Evolutionary conservation across 2,888 invertebrate genomes (phyloP).

Genomic region (Pristionchus maxplancki): DNA sequence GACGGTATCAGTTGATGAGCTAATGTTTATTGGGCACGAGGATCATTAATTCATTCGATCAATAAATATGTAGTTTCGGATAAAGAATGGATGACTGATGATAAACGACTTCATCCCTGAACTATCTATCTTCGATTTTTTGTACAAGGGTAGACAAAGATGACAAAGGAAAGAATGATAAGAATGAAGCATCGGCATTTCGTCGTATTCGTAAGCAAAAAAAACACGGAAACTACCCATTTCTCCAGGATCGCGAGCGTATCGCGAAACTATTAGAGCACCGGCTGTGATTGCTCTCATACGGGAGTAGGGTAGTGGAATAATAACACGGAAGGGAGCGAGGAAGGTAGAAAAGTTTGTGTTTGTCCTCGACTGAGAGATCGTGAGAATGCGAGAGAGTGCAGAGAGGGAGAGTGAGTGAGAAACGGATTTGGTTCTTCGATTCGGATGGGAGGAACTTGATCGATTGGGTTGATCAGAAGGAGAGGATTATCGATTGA

Average conservation of each 20-base stretch:
- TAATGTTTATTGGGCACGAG: too few species aligned
- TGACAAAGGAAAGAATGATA: constrained; percentile 55
- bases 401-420: constrained; percentile 52
- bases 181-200: constrained; percentile 18
- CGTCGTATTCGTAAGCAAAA: not conserved
- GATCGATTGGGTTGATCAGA: not conserved
- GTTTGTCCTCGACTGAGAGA: constrained; percentile 48
- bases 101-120: too few species aligned
- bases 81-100: too few species aligned
- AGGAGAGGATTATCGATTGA: not conserved
- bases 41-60: too few species aligned
- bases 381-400: constrained; percentile 49
- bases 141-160: too few species aligned
- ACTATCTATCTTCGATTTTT: too few species aligned
- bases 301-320: not conserved
- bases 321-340: not conserved
- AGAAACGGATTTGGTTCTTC: constrained; percentile 28
- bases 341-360: constrained; percentile 9
- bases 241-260: too few species aligned
- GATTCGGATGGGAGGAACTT: not conserved
- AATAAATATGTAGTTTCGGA: too few species aligned
- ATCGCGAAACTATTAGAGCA: not conserved
- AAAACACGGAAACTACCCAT: not conserved
- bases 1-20: not conserved
- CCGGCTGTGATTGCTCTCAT: not conserved